Conservation (phyloP, 2,113 vertebrate genomes). For the Empidonax alnorum region DNA sequence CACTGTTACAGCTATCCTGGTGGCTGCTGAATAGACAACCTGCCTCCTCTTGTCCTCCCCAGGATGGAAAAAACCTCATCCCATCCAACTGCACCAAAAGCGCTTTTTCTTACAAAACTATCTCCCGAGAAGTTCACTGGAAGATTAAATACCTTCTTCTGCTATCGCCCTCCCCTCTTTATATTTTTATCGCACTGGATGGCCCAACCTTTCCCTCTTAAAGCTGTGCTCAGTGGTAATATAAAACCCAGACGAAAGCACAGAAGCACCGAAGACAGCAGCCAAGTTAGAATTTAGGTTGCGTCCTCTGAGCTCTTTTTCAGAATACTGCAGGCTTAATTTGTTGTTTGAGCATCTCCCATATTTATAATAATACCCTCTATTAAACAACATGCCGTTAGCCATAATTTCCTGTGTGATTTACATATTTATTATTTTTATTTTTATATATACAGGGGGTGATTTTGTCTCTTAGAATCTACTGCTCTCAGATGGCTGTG, state of each 20-base stretch:
- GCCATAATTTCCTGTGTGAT: constrained; percentile 60
- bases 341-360: constrained; percentile 59
- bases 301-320: constrained; percentile 53
- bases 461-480: constrained; percentile 50
- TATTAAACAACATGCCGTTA: constrained; percentile 60
- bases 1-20: background rate
- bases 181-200: constrained; percentile 50
- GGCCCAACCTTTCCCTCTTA: constrained; percentile 50
- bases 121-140: constrained; percentile 30
- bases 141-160: constrained; percentile 57
- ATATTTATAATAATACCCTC: constrained; percentile 63
- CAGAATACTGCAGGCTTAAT: constrained; percentile 29
- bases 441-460: constrained; percentile 47
- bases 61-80: background rate
- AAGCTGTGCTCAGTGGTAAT: constrained; percentile 20
- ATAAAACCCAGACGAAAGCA: constrained; percentile 58
- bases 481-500: background rate
- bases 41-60: background rate
- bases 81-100: background rate
- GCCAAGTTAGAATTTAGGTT: constrained; percentile 68
- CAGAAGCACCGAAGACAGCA: constrained; percentile 27
- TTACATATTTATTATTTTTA: constrained; percentile 68
- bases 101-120: constrained; percentile 15
- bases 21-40: background rate
- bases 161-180: background rate